Conservation (phyloP, 2,113 vertebrate genomes). For the Microtus richardsoni region DNA sequence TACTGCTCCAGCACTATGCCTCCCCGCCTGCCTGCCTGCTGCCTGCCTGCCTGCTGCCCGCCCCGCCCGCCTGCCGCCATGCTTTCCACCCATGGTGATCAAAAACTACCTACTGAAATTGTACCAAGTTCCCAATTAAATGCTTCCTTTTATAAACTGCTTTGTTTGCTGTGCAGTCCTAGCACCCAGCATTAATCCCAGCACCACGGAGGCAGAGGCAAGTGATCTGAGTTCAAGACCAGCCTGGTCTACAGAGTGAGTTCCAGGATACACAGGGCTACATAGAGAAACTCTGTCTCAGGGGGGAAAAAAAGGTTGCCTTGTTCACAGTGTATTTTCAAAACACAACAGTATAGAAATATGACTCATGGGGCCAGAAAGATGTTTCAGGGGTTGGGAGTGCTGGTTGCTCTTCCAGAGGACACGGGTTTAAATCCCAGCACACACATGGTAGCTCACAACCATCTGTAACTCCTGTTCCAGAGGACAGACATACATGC, state of each 20-base stretch:
- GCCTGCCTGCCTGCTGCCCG: not conserved
- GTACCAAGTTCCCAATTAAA: not conserved
- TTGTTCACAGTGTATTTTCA: not conserved
- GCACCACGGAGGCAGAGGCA: not conserved
- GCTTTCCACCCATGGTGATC: not conserved
- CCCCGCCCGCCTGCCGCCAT: not conserved
- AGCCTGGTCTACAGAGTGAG: not conserved
- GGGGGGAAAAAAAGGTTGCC: not conserved
- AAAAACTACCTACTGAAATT: not conserved
- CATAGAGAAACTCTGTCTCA: not conserved
- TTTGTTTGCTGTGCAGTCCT: not conserved
- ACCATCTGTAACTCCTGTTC: too few species aligned
- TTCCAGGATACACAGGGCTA: not conserved
- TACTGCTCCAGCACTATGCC: not conserved
- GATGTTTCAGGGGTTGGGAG: too few species aligned
- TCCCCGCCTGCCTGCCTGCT: too few species aligned
- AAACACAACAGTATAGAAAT: not conserved
- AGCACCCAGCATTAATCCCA: not conserved
- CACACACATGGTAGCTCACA: too few species aligned
- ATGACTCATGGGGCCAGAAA: too few species aligned
- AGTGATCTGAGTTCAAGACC: not conserved
- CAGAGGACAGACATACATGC: too few species aligned
- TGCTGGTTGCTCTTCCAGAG: too few species aligned
- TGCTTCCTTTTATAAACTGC: not conserved
- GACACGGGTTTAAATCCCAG: too few species aligned